phyloP scores from a whole-genome alignment of 2,113 vertebrate genomes.

The Tyrannus savana region DNA sequence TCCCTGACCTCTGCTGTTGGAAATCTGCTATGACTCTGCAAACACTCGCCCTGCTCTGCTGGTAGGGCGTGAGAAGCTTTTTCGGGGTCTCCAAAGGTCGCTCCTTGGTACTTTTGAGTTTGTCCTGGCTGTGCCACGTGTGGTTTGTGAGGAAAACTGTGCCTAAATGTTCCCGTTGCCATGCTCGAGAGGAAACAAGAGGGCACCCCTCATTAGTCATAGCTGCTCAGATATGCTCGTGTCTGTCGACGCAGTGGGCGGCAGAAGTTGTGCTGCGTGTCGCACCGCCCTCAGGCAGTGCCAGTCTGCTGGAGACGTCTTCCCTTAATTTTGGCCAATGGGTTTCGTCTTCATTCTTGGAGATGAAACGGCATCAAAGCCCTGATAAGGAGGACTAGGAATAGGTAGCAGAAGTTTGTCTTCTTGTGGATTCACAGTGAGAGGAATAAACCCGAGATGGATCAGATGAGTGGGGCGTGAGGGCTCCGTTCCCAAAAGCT shows the following conservation, averaged over 20 bases:
- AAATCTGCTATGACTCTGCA: background rate
- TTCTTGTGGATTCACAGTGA: background rate
- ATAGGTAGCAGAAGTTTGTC: background rate
- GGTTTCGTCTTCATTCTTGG: accelerated
- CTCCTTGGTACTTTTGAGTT: background rate
- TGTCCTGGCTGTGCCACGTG: background rate
- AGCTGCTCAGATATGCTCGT: background rate
- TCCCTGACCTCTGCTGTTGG: background rate
- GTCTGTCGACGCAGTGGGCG: background rate
- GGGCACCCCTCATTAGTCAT: background rate
- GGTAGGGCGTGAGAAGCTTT: background rate
- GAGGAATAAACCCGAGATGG: background rate
- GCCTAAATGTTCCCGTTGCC: background rate
- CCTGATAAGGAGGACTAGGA: background rate
- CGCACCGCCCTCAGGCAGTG: background rate
- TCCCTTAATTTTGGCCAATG: accelerated
- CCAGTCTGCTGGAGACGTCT: background rate
- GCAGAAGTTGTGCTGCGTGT: background rate
- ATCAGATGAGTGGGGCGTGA: background rate
- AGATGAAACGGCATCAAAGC: background rate
- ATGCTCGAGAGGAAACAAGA: background rate
- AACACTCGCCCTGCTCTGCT: accelerated
- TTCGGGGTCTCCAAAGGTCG: background rate
- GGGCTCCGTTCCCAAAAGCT: background rate
- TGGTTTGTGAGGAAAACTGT: background rate